Evolutionary conservation across 2,888 invertebrate species (phyloP), one percentile per base, ranked within the genome.

Genomic region (Tachina grossa): DNA sequence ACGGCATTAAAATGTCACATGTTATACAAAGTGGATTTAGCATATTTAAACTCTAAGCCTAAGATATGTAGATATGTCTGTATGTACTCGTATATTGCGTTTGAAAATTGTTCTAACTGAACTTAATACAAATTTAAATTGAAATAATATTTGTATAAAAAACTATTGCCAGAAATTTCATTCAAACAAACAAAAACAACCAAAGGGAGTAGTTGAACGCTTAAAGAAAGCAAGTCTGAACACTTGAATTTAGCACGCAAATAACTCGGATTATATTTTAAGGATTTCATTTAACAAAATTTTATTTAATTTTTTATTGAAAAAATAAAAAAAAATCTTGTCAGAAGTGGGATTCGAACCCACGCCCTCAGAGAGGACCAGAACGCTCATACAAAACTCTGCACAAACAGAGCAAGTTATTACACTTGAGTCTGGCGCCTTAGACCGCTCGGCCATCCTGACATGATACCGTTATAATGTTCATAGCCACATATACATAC

Each of bases 351-450:
- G 91, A 91, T 90, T 91, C 89, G 90, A 91, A 91, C 91, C 91
- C 90, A 91, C 91, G 90, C 91, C 91, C 91, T 90, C 91, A 91
- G 89, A 91, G 91, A 91, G 91, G 91, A 91, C 91, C 91, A 91
- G 91, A 91, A 91, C 89, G 89, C 91, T 91, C 91, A 22, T 22
- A 55, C 13, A 31, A n/a, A 31, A 31, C 31, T 31, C 31, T 31
- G 31, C 31, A 31, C 31, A 14, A 51, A 80, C 79, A 84, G 55
- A 87, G 86, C 83, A 89, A 89, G 89, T 88, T 88, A 31, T 85
- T 69, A 88, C 89, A 88, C 89, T 89, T 88, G 89, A 89, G 89
- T 89, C 89, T 88, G 89, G 88, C 89, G 89, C 89, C 89, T 89
- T 89, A 89, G 89, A 89, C 89, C 89, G 89, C 86, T 86, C 89